Evolutionary conservation across 2,113 vertebrate genomes (phyloP), one percentile per base, ranked within the genome.

Genomic region (Cebidichthys violaceus): DNA sequence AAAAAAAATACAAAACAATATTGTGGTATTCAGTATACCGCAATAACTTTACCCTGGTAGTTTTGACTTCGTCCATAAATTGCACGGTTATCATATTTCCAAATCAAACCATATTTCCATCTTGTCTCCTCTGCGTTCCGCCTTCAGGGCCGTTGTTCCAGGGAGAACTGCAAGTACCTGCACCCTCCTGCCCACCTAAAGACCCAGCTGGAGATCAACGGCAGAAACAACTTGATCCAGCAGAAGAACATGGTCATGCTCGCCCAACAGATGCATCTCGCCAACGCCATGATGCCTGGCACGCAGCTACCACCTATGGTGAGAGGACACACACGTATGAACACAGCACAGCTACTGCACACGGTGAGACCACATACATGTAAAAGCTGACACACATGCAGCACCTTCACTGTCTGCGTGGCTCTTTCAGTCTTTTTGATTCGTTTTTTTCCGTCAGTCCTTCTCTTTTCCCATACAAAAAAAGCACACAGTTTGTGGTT

Each of bases 241-340:
- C 98, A 99, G 95, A 99, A 99, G 95, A 99, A 99, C 90, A 99
- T 99, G 98, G 98, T 96, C 93, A 99, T 99, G 98, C 91, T 99
- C 92, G 97, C 98, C 92, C 98, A 99, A 93, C 98, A 99, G 93
- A 99, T 99, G 98, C 98, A 99, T 88, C 95, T 99, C 4, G 98
- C 98, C 92, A 99, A 97, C 33, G 98, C 98, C 94, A 99, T 99
- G 96, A 98, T 99, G 96, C 98, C 98, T 1, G 97, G 97, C 75
- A 96, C 97, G 69, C 98, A 97, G 0, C 85, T 99, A 86, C 96
- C 97, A 79, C 97, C 96, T 3, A 95, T 99, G 97, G 97, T 99
- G 90, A 89, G 97, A 70, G 88, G 82, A 71, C 77, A 86, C 87
- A 87, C 83, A 86, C 45, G 72, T 87, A 87, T 89, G 85, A 92